phyloP scores from a whole-genome alignment of 2,888 invertebrate species.

The Patella pellucida region DNA sequence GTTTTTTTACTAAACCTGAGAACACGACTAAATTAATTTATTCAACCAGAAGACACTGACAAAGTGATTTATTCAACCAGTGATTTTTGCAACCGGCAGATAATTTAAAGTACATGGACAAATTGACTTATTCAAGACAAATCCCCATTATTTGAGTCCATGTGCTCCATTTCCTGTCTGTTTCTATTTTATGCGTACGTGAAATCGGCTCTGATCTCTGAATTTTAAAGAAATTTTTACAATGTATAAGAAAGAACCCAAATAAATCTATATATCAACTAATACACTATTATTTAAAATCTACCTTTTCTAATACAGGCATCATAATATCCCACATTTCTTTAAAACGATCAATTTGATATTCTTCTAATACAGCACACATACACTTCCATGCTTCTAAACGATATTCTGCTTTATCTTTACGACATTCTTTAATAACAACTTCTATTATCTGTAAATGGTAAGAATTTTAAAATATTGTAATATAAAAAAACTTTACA shows the following conservation, averaged over 20 bases:
- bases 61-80: too few relatives aligned
- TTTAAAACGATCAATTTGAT: slow-evolving; percentile 82
- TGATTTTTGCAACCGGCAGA: too few relatives aligned
- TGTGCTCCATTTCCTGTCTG: too few relatives aligned
- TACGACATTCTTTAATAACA: slow-evolving; percentile 84
- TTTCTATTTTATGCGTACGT: too few relatives aligned
- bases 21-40: too few relatives aligned
- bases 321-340: slow-evolving; percentile 83
- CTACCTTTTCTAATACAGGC: slow-evolving; percentile 78
- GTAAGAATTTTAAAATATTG: background rate
- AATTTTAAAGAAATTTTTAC: background rate
- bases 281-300: background rate
- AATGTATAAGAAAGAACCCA: background rate
- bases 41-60: too few relatives aligned
- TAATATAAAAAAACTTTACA: background rate
- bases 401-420: slow-evolving; percentile 84
- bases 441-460: slow-evolving; percentile 75
- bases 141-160: too few relatives aligned
- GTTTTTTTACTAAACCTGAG: too few relatives aligned
- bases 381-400: slow-evolving; percentile 81
- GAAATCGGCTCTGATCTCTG: too few relatives aligned
- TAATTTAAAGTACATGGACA: too few relatives aligned
- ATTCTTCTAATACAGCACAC: slow-evolving; percentile 81
- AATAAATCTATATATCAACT: background rate
- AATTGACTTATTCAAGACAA: too few relatives aligned